Percentiles rank a stretch among this genome's conserved stretches.
Evolutionary conservation across 1,140 invertebrate species (phyloP).

Genomic region (Nixonia krombeini): DNA sequence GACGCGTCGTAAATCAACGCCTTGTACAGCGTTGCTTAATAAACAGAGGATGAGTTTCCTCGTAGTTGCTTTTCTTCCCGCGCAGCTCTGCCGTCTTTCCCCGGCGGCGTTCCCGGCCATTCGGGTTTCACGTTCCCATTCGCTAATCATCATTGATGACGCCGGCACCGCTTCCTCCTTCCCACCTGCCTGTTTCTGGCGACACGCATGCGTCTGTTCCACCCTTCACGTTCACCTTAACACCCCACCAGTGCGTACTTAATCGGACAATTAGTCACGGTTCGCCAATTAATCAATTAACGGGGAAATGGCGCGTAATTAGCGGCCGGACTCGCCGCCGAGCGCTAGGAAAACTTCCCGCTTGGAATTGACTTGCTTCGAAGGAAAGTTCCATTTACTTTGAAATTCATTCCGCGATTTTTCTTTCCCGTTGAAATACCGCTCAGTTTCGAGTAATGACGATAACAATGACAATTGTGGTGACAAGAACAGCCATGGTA

Average conservation of each 20-base stretch:
- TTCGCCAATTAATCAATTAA: conserved; percentile 60
- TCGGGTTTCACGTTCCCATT: conserved; percentile 4
- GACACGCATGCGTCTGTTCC: conserved; percentile 34
- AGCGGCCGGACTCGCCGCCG: too few relatives aligned
- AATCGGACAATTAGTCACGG: conserved; percentile 59
- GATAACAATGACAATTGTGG: too few relatives aligned
- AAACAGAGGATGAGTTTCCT: conserved; percentile 14
- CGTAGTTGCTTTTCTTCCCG: too few relatives aligned
- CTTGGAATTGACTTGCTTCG: too few relatives aligned
- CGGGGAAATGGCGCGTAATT: conserved; percentile 45
- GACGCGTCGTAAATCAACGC: too few relatives aligned
- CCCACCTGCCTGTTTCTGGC: conserved; percentile 10
- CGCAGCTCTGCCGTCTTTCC: too few relatives aligned
- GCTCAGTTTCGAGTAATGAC: too few relatives aligned
- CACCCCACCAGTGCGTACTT: conserved; percentile 52
- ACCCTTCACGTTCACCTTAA: conserved; percentile 54
- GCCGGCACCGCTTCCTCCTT: conserved; percentile 12
- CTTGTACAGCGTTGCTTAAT: conserved; percentile 5
- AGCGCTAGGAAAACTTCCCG: too few relatives aligned
- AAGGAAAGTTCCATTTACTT: too few relatives aligned
- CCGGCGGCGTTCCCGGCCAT: conserved; percentile 10
- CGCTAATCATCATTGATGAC: conserved; percentile 28
- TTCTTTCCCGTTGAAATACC: too few relatives aligned
- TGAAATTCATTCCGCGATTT: too few relatives aligned
- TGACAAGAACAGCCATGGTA: too few relatives aligned